Conservation (phyloP, 1,140 invertebrate genomes). For the Gonatopus flavifemur region DNA sequence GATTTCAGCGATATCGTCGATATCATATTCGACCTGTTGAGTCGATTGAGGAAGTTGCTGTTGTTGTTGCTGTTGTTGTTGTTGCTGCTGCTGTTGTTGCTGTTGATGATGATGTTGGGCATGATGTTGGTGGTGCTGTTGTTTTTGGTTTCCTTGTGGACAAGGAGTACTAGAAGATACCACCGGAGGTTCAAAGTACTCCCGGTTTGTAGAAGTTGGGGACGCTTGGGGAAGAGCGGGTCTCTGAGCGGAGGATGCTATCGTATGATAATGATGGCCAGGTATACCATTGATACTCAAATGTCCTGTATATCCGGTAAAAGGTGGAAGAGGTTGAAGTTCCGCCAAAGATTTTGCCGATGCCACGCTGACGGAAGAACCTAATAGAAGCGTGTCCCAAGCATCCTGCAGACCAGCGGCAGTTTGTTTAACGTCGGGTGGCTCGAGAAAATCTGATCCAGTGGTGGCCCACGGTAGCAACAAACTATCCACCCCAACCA, state of each 20-base stretch:
- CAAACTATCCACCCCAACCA: slow-evolving; percentile 59
- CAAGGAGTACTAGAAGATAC: slow-evolving; percentile 55
- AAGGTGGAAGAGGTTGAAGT: slow-evolving; percentile 82
- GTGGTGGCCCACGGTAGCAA: slow-evolving; percentile 61
- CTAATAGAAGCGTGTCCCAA: slow-evolving; percentile 56
- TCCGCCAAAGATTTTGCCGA: slow-evolving; percentile 67
- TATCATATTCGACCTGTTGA: slow-evolving; percentile 69
- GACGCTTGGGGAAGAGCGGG: slow-evolving; percentile 45
- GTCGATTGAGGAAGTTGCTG: slow-evolving; percentile 60
- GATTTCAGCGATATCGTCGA: slow-evolving; percentile 85
- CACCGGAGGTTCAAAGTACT: slow-evolving; percentile 51
- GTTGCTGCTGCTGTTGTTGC: slow-evolving; percentile 46
- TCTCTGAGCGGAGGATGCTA: slow-evolving; percentile 61
- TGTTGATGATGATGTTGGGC: slow-evolving; percentile 30
- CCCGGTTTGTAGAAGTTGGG: slow-evolving; percentile 53
- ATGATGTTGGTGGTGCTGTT: slow-evolving; percentile 30
- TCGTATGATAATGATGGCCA: slow-evolving; percentile 83
- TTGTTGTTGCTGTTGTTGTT: slow-evolving; percentile 59
- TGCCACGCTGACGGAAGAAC: slow-evolving; percentile 48
- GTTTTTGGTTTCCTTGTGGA: slow-evolving; percentile 45
- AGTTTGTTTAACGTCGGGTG: slow-evolving; percentile 48
- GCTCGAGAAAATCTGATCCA: slow-evolving; percentile 55
- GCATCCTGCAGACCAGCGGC: slow-evolving; percentile 54
- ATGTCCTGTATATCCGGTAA: slow-evolving; percentile 81
- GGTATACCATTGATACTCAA: slow-evolving; percentile 81